A percentile compares a stretch with the other conserved stretches of the same genome.
phyloP scores from a whole-genome alignment of 2,888 invertebrate species.

The Drosophila mettleri region DNA sequence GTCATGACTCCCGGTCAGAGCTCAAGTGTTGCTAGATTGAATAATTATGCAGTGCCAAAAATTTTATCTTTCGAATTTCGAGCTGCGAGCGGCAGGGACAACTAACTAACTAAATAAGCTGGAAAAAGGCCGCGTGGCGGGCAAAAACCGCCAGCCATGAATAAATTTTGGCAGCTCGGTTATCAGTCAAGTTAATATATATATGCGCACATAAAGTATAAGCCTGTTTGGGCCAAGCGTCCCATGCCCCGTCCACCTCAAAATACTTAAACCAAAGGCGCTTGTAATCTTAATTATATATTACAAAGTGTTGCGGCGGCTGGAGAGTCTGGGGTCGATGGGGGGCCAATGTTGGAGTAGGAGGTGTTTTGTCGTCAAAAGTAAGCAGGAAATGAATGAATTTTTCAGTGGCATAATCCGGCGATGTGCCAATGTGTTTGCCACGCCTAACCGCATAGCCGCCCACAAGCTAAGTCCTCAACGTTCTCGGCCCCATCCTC shows the following conservation, averaged over 20 bases:
- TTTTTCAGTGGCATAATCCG: slow-evolving; percentile 79
- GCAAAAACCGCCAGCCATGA: slow-evolving; percentile 57
- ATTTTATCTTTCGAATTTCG: slow-evolving; percentile 42
- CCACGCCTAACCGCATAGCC: slow-evolving; percentile 51
- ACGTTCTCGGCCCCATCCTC: background rate
- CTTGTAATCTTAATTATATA: slow-evolving; percentile 81
- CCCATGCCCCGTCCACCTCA: slow-evolving; percentile 28
- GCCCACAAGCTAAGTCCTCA: slow-evolving; percentile 23
- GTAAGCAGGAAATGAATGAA: slow-evolving; percentile 78
- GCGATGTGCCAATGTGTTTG: slow-evolving; percentile 75
- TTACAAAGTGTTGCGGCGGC: slow-evolving; percentile 73
- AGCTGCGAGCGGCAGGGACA: slow-evolving; percentile 12
- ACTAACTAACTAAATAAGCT: slow-evolving; percentile 62
- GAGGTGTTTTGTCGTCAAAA: slow-evolving; percentile 57
- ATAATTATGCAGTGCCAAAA: slow-evolving; percentile 65
- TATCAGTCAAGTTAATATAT: slow-evolving; percentile 72
- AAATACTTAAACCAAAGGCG: slow-evolving; percentile 68
- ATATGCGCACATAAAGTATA: slow-evolving; percentile 54
- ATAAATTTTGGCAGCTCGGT: slow-evolving; percentile 74
- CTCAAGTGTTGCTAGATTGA: slow-evolving; percentile 48
- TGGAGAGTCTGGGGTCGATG: background rate
- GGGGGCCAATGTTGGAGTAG: slow-evolving; percentile 1
- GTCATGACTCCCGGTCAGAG: slow-evolving; percentile 17
- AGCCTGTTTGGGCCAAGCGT: slow-evolving; percentile 2
- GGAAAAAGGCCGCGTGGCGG: slow-evolving; percentile 40